Conservation (phyloP, 2,113 vertebrate genomes). For the Perognathus longimembris region DNA sequence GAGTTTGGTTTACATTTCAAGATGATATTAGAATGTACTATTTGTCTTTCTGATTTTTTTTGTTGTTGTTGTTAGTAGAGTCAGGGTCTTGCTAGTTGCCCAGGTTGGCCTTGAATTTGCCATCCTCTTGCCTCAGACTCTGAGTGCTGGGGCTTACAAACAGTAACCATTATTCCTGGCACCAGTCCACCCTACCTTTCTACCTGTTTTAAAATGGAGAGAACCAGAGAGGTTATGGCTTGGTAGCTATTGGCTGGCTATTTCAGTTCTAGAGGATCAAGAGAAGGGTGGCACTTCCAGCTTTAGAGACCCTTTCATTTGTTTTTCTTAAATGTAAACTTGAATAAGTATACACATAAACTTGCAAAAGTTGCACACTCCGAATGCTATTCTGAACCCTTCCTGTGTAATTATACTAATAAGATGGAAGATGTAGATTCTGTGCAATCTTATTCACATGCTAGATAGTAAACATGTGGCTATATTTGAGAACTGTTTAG, state of each 20-base stretch:
- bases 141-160: too few relatives aligned
- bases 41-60: too few relatives aligned
- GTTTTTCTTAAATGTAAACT: background rate
- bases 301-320: background rate
- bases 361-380: rapidly evolving
- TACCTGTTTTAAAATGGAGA: slow-evolving; percentile 16
- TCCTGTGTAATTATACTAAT: background rate
- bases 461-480: background rate
- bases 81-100: too few relatives aligned
- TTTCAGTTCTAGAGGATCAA: background rate
- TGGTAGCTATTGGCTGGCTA: background rate
- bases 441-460: background rate
- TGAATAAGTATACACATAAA: background rate
- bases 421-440: slow-evolving; percentile 22
- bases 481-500: background rate
- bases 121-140: too few relatives aligned
- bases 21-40: background rate
- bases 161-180: too few relatives aligned
- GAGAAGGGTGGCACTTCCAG: background rate
- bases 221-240: background rate
- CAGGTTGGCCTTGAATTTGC: too few relatives aligned
- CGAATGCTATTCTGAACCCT: background rate
- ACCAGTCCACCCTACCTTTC: background rate
- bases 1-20: background rate
- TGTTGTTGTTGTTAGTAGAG: too few relatives aligned